Evolutionary conservation across 2,797 vertebrate genomes (phyloP), one percentile per base, ranked within the genome.

Genomic region (Rhinella marina): DNA sequence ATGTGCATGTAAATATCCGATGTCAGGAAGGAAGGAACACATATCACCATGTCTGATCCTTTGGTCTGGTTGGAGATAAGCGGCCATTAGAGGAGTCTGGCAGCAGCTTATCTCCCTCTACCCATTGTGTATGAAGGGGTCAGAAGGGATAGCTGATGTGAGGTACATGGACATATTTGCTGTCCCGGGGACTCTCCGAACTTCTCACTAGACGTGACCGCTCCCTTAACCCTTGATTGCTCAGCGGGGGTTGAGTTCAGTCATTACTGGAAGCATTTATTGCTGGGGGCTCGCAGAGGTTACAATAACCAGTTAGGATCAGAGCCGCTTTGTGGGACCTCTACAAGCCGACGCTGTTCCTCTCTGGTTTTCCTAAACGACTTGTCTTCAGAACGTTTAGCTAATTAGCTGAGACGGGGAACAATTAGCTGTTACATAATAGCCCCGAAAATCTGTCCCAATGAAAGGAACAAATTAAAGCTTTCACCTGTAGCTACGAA

Each of bases 351-450:
- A 21, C 29, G 72, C 7, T 0, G 56, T 76, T 66, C 64, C 12
- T 2, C 59, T 2, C 59, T 2, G 72, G 6, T 75, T 70, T 87
- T 32, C 73, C 52, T 10, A 0, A 92, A 88, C 76, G 82, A 59
- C 0, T 0, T 0, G 56, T 88, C 90, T 91, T 89, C 76, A 80
- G 87, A 83, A 84, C 90, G 57, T 87, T 92, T 79, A 75, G 66
- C 81, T 92, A 93, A 92, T 92, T 91, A 91, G 91, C 91, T 81
- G 86, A 89, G 91, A 92, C 81, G 90, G 0, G 88, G 91, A 90
- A 82, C 91, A 92, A 94, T 94, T 93, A 93, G 77, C 87, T 92
- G 93, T 92, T 90, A 93, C 90, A 87, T 91, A 93, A 93, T 92
- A 93, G 90, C 89, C 81, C 89, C 90, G 88, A 12, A 32, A 9